Percentiles rank a stretch among this genome's conserved stretches.
phyloP scores from a whole-genome alignment of 2,113 vertebrate species.

The Petromus typicus region DNA sequence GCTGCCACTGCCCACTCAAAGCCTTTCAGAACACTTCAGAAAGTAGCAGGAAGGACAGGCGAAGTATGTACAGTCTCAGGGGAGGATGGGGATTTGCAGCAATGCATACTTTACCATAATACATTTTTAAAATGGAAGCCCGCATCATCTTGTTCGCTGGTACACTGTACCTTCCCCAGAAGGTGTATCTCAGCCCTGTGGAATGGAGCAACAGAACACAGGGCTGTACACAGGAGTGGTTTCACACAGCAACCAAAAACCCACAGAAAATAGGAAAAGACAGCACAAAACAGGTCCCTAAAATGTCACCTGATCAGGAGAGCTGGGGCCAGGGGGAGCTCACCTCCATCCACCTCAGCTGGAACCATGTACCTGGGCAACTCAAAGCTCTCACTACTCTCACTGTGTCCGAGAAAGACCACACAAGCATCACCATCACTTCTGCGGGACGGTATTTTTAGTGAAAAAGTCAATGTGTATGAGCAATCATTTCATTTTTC shows the following conservation, averaged over 20 bases:
- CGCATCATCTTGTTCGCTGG: background rate
- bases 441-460: background rate
- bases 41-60: background rate
- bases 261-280: background rate
- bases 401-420: background rate
- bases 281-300: background rate
- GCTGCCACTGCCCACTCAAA: background rate
- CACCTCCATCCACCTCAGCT: background rate
- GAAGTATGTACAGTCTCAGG: background rate
- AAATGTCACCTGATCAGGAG: background rate
- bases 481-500: background rate
- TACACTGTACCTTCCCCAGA: background rate
- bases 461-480: background rate
- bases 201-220: background rate
- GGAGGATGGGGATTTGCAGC: background rate
- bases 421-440: background rate
- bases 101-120: background rate
- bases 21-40: background rate
- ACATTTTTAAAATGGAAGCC: background rate
- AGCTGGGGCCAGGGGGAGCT: background rate
- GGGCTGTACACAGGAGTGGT: background rate
- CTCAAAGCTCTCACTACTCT: background rate
- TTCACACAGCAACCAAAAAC: background rate
- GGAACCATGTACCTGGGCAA: fast-evolving
- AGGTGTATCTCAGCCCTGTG: background rate